Percentiles rank a stretch among this genome's conserved stretches.
phyloP scores from a whole-genome alignment of 2,113 vertebrate genomes.

The Ploceus nigricollis region DNA sequence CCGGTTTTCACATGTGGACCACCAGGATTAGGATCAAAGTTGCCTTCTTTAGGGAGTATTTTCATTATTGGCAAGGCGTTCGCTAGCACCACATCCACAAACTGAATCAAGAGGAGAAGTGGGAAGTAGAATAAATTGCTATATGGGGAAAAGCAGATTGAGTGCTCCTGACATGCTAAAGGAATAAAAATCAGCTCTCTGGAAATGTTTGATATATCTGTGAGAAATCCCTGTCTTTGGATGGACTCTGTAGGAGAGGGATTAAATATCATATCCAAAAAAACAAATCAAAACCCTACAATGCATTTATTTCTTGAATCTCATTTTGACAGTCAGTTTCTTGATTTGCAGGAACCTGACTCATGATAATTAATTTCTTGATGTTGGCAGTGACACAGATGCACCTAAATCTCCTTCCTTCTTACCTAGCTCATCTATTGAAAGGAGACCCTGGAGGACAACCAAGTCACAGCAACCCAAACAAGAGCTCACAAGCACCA shows the following conservation, averaged over 20 bases:
- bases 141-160: not conserved
- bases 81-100: not conserved
- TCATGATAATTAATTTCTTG: not conserved
- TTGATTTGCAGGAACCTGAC: not conserved
- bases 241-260: not conserved
- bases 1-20: constrained; percentile 31
- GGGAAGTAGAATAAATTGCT: constrained; percentile 19
- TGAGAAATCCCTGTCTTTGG: not conserved
- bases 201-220: not conserved
- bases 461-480: not conserved
- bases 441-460: not conserved
- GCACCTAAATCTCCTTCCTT: not conserved
- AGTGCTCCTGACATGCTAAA: not conserved
- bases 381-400: not conserved
- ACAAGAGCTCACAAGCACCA: not conserved
- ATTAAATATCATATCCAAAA: not conserved
- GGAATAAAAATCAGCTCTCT: constrained; percentile 12
- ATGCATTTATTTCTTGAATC: not conserved
- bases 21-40: constrained; percentile 41
- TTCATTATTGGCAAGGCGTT: not conserved
- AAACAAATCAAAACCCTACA: not conserved
- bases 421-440: not conserved
- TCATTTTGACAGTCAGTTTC: not conserved
- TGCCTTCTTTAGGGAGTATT: constrained; percentile 27
- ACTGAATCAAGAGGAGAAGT: not conserved